Evolutionary conservation across 2,888 invertebrate species (phyloP), one percentile per base, ranked within the genome.

Genomic region (Andrena trimmerana): DNA sequence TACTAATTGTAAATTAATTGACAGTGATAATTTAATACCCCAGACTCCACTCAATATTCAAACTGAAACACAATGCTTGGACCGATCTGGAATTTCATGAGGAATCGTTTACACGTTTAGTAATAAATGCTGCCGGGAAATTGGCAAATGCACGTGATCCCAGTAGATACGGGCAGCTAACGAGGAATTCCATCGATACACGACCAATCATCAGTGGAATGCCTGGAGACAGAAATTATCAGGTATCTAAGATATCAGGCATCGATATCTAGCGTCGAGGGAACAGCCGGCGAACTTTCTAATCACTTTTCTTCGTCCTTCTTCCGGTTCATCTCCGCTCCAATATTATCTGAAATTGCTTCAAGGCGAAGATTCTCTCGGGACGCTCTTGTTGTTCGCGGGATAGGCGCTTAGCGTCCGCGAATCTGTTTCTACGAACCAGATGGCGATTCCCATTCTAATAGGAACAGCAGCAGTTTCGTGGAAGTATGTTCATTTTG

Each of bases 341-440:
- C 71, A 78, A 75, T 75, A 79, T 75, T 78, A 74, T 68, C 72
- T 42, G 74, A 78, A 85, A 88, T 88, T 79, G 81, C 85, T 71
- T 36, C 65, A 67, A 36, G 33, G 72, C 69, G 31, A 52, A 36
- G 50, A 65, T 78, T 62, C 63, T 27, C 70, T 16, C n/a, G 31
- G 20, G 36, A 48, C 42, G 54, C 13, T 33, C 33, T 57, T 59
- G 27, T 66, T 69, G 69, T 74, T 76, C 48, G 27, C 63, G 42
- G 59, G 67, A 78, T 42, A 63, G 48, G 29, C 74, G 63, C 69
- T 78, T 76, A 57, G 68, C 42, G 36, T 54, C 57, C 52, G 67
- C 42, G 63, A 20, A 48, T 27, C 59, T 24, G 52, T 36, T 80
- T 50, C 48, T 63, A 75, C n/a, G 16, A 52, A 52, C 52, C 20